A percentile compares a stretch with the other conserved stretches of the same genome.
phyloP scores from a whole-genome alignment of 2,113 vertebrate species.

The Genyomyrus donnyi region DNA sequence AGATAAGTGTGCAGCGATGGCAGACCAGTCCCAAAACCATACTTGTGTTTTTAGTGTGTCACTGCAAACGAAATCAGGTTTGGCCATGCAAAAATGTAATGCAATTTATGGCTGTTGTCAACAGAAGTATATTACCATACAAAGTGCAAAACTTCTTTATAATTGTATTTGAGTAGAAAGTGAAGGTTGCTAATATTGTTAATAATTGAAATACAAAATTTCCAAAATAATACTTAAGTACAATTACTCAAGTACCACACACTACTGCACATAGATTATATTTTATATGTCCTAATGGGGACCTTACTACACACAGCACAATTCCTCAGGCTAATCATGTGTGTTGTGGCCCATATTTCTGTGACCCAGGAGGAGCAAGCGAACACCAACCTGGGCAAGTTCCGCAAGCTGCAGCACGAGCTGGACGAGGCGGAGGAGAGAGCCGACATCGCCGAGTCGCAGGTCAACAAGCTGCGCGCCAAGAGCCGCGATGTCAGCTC shows the following conservation, averaged over 20 bases:
- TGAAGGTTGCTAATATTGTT: not conserved
- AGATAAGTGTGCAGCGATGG: not conserved
- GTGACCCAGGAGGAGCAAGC: conserved; percentile 56
- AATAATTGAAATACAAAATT: not conserved
- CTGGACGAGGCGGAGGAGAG: conserved; percentile 58
- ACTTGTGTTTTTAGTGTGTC: not conserved
- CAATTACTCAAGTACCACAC: not conserved
- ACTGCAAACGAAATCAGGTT: not conserved
- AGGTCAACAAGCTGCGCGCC: conserved; percentile 60
- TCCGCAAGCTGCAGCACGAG: conserved; percentile 57
- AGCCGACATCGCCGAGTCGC: conserved; percentile 58
- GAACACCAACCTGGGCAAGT: conserved; percentile 48
- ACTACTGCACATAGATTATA: not conserved
- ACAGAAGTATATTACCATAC: not conserved
- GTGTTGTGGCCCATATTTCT: not conserved
- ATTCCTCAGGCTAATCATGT: not conserved
- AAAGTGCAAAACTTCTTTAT: not conserved
- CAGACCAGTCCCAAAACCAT: not conserved
- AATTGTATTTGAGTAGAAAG: not conserved
- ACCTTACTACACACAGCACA: not conserved
- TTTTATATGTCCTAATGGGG: not conserved
- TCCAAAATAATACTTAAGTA: not conserved
- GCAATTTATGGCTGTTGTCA: not conserved
- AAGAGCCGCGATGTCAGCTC: conserved; percentile 51
- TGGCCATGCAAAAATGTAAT: not conserved